Evolutionary conservation across 2,113 vertebrate species (phyloP), one percentile per base, ranked within the genome.

Genomic region (Apteryx mantelli): DNA sequence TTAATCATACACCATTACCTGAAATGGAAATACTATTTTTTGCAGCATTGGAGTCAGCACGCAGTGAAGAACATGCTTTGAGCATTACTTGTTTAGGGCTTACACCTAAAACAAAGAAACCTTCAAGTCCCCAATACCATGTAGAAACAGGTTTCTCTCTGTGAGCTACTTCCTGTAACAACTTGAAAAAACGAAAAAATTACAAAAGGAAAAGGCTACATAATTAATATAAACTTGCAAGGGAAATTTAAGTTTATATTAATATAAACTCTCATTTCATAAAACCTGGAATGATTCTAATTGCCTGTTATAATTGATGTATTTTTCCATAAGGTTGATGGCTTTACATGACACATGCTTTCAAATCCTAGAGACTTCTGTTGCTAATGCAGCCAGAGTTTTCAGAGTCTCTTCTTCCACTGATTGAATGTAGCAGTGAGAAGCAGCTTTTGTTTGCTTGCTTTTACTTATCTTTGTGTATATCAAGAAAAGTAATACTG

Each of bases 51-150:
- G 21, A 64, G 80, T 73, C 81, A 95, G 95, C 82, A 68, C 19
- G 22, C 36, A 4, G 53, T 70, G 95, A 81, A 85, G 89, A 84
- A 82, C 3, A 4, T 6, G 65, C 61, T 58, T 92, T 69, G 53
- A 40, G 32, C 20, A 34, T 94, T 70, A 60, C 95, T 53, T 89
- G 44, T 40, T 70, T 64, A 87, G 66, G 38, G 60, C 60, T 96
- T 93, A 86, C 52, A 66, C 93, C 94, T 60, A 77, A n/a, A 86
- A 78, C 69, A 96, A 98, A 98, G 89, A 98, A 98, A 76, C 91
- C 96, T 69, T 98, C 97, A 68, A 98, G 93, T 50, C 98, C 98
- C 96, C 91, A 91, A 14, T 98, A 98, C 1, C 12, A 30, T 8
- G 78, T 5, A 73, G 66, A 96, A 88, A 50, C 12, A 82, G 66